Percentiles rank a stretch among this genome's conserved stretches.
Evolutionary conservation across 2,797 vertebrate species (phyloP).

Genomic region (Prionace glauca): DNA sequence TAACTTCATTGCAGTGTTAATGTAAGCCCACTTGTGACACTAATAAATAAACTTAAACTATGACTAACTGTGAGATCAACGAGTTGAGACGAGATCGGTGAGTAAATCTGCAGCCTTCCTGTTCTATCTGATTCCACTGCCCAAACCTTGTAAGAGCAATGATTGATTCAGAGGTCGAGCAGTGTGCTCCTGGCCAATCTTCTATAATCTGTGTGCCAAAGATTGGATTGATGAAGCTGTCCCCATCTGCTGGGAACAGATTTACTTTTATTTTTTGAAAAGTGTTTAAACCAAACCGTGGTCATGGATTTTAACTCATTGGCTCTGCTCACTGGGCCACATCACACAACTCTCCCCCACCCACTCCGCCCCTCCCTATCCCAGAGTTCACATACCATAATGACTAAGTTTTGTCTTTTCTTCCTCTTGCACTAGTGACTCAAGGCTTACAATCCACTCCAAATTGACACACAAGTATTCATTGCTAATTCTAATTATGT

Average conservation of each 20-base stretch:
- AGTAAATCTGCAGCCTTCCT: not conserved
- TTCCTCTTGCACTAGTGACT: not conserved
- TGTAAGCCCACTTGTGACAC: too few species aligned
- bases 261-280: not conserved
- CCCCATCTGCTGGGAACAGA: not conserved
- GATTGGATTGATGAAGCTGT: not conserved
- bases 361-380: not conserved
- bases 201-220: not conserved
- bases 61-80: not conserved
- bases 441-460: not conserved
- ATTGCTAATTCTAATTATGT: not conserved
- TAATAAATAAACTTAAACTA: too few species aligned
- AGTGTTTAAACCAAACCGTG: not conserved
- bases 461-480: not conserved
- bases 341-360: not conserved
- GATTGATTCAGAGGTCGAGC: not conserved
- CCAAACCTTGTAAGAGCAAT: not conserved
- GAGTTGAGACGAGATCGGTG: not conserved
- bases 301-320: not conserved
- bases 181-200: not conserved
- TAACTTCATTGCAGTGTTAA: too few species aligned
- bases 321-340: not conserved
- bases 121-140: not conserved
- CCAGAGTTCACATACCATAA: not conserved
- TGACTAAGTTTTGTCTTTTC: not conserved